Base-by-base conservation (phyloP, 2,113 vertebrate species). In the Osmerus eperlanus region DNA sequence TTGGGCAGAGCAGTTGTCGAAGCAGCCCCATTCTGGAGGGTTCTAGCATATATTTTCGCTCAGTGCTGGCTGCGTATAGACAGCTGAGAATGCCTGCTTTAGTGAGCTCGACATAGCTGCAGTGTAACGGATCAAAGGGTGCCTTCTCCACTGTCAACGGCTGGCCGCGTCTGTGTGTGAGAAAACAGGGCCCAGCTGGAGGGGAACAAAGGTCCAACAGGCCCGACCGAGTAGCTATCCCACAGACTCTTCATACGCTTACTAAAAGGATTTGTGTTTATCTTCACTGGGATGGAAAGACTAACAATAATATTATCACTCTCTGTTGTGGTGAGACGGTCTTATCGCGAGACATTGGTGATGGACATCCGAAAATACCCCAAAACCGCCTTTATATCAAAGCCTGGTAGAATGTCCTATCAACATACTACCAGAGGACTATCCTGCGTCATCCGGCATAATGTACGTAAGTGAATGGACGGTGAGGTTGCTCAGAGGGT, bases 1-100 rank as follows among this genome's bases (percentile, higher is more conserved):
- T 3, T 65, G 73, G 81, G 81, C 67, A 29, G 53, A 0, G 11
- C 14, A 53, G 53, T 32, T 25, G 70, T 29, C 21, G 74, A 70
- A 74, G 56, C 61, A 25, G 56, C 72, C 78, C 77, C 73, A 67
- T 41, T 67, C 11, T 47, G 65, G 69, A 82, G 72, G 67, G 68
- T 63, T 66, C 62, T 60, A 63, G 36, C 56, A 68, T 51, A 65
- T 81, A 83, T 85, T 88, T 74, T 75, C 80, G 32, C 58, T 84
- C 63, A 65, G 67, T 66, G 51, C 78, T 86, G 58, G 41, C 4
- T 13, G 65, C 72, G 56, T 77, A 75, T 72, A 79, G 77, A 81
- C 84, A 82, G 78, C 81, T 71, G 74, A 78, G 73, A 68, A 79
- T 56, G 83, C 68, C 51, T 59, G 79, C 81, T 81, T 74, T 70